These are phyloP conservation scores for Enoplosus armatus DNA, from an alignment of 2,797 vertebrate species.

Conservation along the genomic window DNA sequence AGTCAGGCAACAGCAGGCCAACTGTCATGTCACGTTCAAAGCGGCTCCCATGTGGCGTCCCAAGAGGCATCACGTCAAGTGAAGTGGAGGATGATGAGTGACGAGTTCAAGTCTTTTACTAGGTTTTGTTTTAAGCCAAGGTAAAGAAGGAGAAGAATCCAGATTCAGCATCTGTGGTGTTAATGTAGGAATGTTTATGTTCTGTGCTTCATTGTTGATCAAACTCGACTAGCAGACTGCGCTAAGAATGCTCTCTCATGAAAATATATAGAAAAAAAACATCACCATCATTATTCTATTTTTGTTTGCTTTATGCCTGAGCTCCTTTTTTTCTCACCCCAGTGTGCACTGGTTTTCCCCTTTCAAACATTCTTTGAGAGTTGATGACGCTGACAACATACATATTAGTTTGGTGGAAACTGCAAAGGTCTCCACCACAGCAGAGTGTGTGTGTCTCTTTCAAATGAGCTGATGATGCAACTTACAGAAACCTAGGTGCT, in stretches of 20 bases:
- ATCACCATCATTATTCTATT: neutral
- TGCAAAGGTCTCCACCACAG: neutral
- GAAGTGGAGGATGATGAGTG: neutral
- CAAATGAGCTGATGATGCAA: slow-evolving; percentile 21
- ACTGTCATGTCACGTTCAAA: slow-evolving; percentile 3
- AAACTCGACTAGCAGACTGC: neutral
- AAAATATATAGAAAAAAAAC: too few species aligned
- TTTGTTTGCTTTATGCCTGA: neutral
- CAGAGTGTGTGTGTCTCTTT: slow-evolving; percentile 2
- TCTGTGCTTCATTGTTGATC: neutral
- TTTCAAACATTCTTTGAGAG: neutral
- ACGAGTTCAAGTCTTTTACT: neutral
- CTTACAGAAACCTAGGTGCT: slow-evolving; percentile 11
- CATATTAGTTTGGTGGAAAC: neutral
- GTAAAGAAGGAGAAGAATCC: neutral
- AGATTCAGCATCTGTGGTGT: neutral
- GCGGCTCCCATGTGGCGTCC: neutral
- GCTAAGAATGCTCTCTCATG: neutral
- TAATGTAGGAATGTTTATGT: neutral
- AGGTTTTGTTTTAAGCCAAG: neutral
- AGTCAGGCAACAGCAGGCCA: neutral
- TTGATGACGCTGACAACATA: neutral
- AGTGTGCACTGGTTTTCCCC: neutral
- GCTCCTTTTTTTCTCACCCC: neutral
- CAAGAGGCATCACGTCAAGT: neutral